Base-by-base conservation (phyloP, 1,140 invertebrate species). In the Melipona quadrifasciata region DNA sequence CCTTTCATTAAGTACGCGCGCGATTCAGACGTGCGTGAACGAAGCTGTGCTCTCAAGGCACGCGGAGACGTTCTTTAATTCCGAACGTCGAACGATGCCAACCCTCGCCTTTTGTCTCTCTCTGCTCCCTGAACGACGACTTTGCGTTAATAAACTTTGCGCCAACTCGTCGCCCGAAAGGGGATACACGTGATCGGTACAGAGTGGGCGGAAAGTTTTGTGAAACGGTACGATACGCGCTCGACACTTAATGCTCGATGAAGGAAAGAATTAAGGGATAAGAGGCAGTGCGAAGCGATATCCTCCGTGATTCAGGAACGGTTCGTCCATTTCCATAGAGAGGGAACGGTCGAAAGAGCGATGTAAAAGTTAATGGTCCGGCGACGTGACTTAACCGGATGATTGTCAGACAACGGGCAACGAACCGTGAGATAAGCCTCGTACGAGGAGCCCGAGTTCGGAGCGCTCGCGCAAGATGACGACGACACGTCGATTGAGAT, bases 1-100 rank as follows among this genome's bases (percentile, higher is more conserved):
- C 65, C 77, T 82, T 88, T 78, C 86, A 85, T 88, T 88, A 88
- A 87, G 82, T 74, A 73, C 82, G 39, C 34, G 64, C 86, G 61
- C 82, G 67, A 85, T 64, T 85, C 84, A 80, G 80, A 79, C 86
- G 73, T 74, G 86, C 86, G 77, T 80, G 71, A 84, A 86, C 64
- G 27, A 57, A 34, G 53, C 73, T 75, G 6, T 19, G 14, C 27
- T 27, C 57, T 86, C 71, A 61, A 81, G 27, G 24, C 34, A 61
- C 31, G 34, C 76, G 77, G 51, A 68, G 47, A 68, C 47, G 27
- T 53, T 53, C 61, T 78, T 78, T 55, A 78, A 78, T 51, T 67
- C 27, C 39, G 19, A 31, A n/a, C n/a, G 34, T 67, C 76, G 76
- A 65, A 75, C 73, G 75, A 27, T 24, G 61, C 21, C 17, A 27